Evolutionary conservation across 2,797 vertebrate genomes (phyloP).

Genomic region (Lithobates pipiens): DNA sequence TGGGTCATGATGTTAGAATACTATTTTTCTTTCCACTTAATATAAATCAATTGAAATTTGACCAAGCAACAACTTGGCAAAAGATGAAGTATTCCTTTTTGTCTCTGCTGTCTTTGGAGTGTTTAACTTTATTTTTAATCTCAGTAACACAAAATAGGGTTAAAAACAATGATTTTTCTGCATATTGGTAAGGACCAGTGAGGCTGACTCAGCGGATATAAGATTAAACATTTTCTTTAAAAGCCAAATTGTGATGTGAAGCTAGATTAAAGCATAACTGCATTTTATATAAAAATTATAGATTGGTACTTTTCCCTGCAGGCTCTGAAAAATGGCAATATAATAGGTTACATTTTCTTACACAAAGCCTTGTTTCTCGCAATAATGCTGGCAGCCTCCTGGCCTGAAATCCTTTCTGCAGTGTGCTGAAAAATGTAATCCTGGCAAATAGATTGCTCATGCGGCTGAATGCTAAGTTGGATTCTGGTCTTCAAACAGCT

Average conservation of each 20-base stretch:
- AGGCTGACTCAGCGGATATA: neutral
- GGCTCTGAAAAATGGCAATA: neutral
- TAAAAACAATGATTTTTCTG: neutral
- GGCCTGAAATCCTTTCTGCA: neutral
- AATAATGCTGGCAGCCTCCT: neutral
- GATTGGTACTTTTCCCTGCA: neutral
- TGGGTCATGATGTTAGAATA: slow-evolving; percentile 38
- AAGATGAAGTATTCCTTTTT: slow-evolving; percentile 3
- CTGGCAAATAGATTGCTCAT: neutral
- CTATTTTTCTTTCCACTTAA: slow-evolving; percentile 45
- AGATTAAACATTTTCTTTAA: neutral
- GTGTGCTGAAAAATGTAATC: neutral
- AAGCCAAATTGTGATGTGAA: neutral
- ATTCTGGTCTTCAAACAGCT: neutral
- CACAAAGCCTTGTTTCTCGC: neutral
- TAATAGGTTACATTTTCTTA: neutral
- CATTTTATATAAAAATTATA: neutral
- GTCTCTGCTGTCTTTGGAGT: neutral
- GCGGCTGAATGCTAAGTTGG: neutral
- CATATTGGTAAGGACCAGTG: neutral
- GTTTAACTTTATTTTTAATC: neutral
- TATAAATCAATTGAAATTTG: slow-evolving; percentile 26
- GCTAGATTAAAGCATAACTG: too few species aligned
- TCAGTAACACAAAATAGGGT: neutral
- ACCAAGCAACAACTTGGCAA: slow-evolving; percentile 29